Conservation (phyloP, 2,888 invertebrate species). For the Noctua janthina region DNA sequence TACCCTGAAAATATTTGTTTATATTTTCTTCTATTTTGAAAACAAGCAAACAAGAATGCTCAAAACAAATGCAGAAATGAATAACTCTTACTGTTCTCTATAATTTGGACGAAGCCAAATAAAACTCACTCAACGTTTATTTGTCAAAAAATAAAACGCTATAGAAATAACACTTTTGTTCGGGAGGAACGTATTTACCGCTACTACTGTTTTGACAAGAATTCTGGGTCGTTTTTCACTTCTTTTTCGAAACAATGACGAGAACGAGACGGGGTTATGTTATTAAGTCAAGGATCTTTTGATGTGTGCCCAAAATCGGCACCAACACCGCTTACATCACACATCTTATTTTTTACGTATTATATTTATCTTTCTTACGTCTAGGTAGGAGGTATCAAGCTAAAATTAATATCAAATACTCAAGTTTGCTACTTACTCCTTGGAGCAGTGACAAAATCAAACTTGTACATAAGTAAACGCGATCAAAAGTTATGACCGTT, state of each 20-base stretch:
- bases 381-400: too few species aligned
- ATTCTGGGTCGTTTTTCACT: neutral
- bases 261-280: neutral
- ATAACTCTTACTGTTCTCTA: slow-evolving; percentile 31
- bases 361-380: too few species aligned
- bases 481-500: too few species aligned
- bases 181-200: slow-evolving; percentile 22
- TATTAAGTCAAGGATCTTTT: too few species aligned
- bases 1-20: neutral
- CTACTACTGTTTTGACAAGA: slow-evolving; percentile 37
- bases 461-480: too few species aligned
- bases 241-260: neutral
- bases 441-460: too few species aligned
- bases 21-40: slow-evolving; percentile 7
- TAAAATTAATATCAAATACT: too few species aligned
- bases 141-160: slow-evolving; percentile 55
- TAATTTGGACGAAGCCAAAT: slow-evolving; percentile 42
- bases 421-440: too few species aligned
- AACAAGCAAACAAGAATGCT: slow-evolving; percentile 7
- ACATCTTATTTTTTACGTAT: too few species aligned
- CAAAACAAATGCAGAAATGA: slow-evolving; percentile 34
- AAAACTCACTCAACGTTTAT: slow-evolving; percentile 50
- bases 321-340: too few species aligned
- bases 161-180: slow-evolving; percentile 51
- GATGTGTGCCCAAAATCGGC: too few species aligned